Evolutionary conservation across 1,140 invertebrate species (phyloP).

Genomic region (Drosophila pruinosa): DNA sequence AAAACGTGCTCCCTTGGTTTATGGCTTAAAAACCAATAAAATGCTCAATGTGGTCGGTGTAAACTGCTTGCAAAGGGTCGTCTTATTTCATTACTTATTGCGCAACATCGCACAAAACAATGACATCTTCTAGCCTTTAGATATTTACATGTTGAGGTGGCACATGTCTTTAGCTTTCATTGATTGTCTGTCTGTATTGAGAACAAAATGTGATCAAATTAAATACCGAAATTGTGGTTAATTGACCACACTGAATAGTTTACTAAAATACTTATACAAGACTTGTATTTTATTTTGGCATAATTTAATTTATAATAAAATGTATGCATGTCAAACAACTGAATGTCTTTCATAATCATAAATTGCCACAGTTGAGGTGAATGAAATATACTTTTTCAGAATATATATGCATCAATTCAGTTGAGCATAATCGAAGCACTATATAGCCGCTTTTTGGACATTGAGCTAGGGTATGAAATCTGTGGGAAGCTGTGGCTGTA

Average conservation of each 20-base stretch:
- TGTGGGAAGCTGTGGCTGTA: background rate
- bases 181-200: too few relatives aligned
- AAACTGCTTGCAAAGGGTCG: background rate
- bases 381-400: too few relatives aligned
- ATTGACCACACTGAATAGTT: too few relatives aligned
- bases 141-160: background rate
- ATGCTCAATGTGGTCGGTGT: background rate
- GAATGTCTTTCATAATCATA: too few relatives aligned
- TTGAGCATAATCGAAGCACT: background rate
- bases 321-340: too few relatives aligned
- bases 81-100: constrained; percentile 4
- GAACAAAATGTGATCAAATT: too few relatives aligned
- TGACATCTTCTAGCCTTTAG: background rate
- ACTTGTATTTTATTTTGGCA: too few relatives aligned
- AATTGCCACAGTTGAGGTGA: too few relatives aligned
- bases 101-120: background rate
- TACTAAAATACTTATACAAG: too few relatives aligned
- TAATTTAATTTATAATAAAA: too few relatives aligned
- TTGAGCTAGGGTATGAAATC: background rate
- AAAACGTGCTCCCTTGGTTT: constrained; percentile 15
- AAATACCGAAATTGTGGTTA: too few relatives aligned
- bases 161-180: background rate
- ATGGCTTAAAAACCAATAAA: constrained; percentile 4
- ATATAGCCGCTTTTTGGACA: background rate
- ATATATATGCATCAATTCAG: too few relatives aligned